Conservation (phyloP, 2,113 vertebrate species). For the Polypterus senegalus region DNA sequence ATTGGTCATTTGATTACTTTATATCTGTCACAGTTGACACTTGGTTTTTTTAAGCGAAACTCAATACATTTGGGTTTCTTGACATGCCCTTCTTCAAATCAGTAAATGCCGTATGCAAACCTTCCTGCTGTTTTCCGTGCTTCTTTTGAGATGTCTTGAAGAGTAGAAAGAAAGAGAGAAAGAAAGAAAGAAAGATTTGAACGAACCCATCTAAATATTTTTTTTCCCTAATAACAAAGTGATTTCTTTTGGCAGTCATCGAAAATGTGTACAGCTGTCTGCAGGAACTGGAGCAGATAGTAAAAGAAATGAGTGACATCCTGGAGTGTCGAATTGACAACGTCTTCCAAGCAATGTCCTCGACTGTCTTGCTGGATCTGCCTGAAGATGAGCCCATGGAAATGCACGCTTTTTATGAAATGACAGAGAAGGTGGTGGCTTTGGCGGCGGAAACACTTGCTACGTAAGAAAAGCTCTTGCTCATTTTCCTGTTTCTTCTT, state of each 20-base stretch:
- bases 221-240: neutral
- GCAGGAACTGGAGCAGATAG: conserved; percentile 39
- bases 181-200: no score
- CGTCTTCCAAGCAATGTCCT: conserved; percentile 38
- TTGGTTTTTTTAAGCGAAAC: no score
- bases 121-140: no score
- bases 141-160: no score
- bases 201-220: no score
- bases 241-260: conserved; percentile 38
- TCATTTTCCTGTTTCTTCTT: conserved; percentile 16
- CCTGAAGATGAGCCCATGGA: conserved; percentile 43
- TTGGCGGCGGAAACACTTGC: conserved; percentile 34
- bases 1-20: no score
- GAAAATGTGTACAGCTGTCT: conserved; percentile 38
- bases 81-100: no score
- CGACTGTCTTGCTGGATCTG: conserved; percentile 45
- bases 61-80: no score
- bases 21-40: no score
- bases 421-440: conserved; percentile 34
- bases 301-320: conserved; percentile 39
- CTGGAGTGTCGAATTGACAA: conserved; percentile 60
- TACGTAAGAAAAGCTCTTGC: conserved; percentile 28
- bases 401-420: conserved; percentile 42
- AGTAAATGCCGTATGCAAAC: no score
- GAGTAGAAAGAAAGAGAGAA: no score